Percentiles rank a stretch among this genome's conserved stretches.
Evolutionary conservation across 2,113 vertebrate species (phyloP).

Genomic region (Harpagus bidentatus): DNA sequence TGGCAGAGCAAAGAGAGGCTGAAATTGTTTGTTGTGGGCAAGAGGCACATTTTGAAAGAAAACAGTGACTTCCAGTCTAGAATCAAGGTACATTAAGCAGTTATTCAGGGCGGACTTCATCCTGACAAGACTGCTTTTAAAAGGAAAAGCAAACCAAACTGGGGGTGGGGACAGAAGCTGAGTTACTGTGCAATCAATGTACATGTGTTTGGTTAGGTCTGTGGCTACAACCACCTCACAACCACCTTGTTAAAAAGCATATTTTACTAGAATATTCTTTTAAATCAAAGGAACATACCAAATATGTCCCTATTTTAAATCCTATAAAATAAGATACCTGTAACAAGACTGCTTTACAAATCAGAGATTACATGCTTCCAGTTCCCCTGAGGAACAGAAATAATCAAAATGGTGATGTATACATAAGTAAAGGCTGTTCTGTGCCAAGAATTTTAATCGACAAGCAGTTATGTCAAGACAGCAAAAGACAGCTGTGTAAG

Average conservation of each 20-base stretch:
- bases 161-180: background rate
- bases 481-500: constrained; percentile 6
- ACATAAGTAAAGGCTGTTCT: background rate
- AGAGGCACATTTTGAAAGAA: background rate
- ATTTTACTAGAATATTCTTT: background rate
- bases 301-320: background rate
- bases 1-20: background rate
- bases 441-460: constrained; percentile 36
- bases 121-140: background rate
- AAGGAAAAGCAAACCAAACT: background rate
- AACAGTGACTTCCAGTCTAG: background rate
- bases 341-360: background rate
- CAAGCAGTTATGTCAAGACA: constrained; percentile 8
- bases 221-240: background rate
- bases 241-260: background rate
- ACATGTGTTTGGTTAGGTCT: background rate
- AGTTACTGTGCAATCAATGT: background rate
- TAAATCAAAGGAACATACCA: background rate
- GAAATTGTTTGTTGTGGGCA: background rate
- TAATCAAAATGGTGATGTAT: background rate
- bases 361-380: background rate
- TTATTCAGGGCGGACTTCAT: background rate
- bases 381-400: background rate
- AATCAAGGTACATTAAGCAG: background rate
- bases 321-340: background rate